These are phyloP conservation scores for Cyanoramphus novaezelandiae DNA, from an alignment of 2,113 vertebrate species.

Conservation along the genomic window DNA sequence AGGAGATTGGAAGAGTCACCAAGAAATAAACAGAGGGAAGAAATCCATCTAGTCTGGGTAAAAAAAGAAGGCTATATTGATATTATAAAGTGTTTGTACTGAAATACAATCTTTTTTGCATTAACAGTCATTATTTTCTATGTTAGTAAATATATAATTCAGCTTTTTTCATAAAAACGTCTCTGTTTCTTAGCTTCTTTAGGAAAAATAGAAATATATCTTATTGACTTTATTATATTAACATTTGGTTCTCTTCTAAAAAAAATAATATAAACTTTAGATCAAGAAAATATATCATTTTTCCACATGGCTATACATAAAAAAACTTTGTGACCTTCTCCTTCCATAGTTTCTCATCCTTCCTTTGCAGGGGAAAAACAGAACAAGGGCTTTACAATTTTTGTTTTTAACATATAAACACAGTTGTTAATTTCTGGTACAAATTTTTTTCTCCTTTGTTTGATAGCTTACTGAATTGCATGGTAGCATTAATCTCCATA, in stretches of 20 bases:
- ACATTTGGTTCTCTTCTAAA: background rate
- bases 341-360: background rate
- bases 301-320: background rate
- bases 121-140: background rate
- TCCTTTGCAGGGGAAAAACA: background rate
- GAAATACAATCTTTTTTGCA: background rate
- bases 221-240: background rate
- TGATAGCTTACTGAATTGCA: background rate
- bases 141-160: background rate
- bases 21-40: background rate
- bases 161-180: background rate
- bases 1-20: background rate
- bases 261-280: background rate
- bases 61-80: background rate
- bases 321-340: background rate
- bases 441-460: background rate
- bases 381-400: background rate
- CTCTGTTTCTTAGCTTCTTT: background rate
- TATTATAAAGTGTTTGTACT: background rate
- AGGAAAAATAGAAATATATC: background rate
- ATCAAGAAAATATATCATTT: background rate
- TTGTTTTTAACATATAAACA: background rate
- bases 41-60: background rate
- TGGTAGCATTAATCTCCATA: background rate
- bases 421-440: background rate